These are phyloP conservation scores for Melanotaenia nigrans DNA, from an alignment of 2,797 vertebrate genomes.

Conservation along the genomic window DNA sequence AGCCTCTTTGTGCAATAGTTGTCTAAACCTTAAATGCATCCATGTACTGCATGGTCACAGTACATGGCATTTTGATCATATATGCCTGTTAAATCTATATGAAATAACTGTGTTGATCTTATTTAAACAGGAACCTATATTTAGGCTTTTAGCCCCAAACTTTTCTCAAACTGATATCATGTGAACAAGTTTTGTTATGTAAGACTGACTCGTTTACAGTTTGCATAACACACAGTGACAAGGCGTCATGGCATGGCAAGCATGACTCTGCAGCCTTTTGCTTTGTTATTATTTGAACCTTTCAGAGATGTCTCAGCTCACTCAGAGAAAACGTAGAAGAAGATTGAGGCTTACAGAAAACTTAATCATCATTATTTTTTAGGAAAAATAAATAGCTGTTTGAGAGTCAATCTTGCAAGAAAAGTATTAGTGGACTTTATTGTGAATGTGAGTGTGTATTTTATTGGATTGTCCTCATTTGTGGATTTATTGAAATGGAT, in stretches of 20 bases:
- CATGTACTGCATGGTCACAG: background rate
- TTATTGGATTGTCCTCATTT: slow-evolving; percentile 60
- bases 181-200: background rate
- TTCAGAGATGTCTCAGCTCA: slow-evolving; percentile 17
- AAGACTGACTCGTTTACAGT: slow-evolving; percentile 9
- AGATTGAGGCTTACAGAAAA: slow-evolving; percentile 32
- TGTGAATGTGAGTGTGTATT: slow-evolving; percentile 30
- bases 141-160: background rate
- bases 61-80: background rate
- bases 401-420: slow-evolving; percentile 60
- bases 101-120: no score
- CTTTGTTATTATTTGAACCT: background rate
- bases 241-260: slow-evolving; percentile 22
- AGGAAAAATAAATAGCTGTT: slow-evolving; percentile 53
- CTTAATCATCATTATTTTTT: slow-evolving; percentile 46
- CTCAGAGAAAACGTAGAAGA: slow-evolving; percentile 16
- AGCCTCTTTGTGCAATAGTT: background rate
- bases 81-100: no score
- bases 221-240: slow-evolving; percentile 27
- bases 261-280: background rate
- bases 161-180: background rate
- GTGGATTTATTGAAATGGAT: slow-evolving; percentile 71
- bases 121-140: no score
- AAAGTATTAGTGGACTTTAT: slow-evolving; percentile 45
- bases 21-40: background rate